These are phyloP conservation scores for Chionoecetes opilio DNA, from an alignment of 1,140 invertebrate genomes.

Conservation along the genomic window DNA sequence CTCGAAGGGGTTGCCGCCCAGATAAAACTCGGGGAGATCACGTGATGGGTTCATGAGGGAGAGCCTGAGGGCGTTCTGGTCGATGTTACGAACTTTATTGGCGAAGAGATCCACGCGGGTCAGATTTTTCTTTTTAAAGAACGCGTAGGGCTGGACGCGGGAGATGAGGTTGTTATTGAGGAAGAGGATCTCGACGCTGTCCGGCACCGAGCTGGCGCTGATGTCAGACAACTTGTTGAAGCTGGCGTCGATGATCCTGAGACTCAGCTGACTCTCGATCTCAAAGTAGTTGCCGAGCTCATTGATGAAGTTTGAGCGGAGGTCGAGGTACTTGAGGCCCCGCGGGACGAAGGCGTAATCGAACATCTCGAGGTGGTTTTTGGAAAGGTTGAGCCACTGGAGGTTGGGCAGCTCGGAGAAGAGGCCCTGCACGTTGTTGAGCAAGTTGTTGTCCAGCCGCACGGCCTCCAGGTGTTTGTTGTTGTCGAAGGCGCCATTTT, in stretches of 20 bases:
- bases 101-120: conserved; percentile 94
- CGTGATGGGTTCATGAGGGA: conserved; percentile 88
- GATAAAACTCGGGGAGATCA: conserved; percentile 94
- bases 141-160: conserved; percentile 92
- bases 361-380: conserved; percentile 94
- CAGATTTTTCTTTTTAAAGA: conserved; percentile 92
- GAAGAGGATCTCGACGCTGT: conserved; percentile 93
- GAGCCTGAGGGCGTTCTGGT: conserved; percentile 91
- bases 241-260: conserved; percentile 80
- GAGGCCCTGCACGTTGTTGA: conserved; percentile 92
- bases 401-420: conserved; percentile 94
- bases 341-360: conserved; percentile 96
- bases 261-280: conserved; percentile 77
- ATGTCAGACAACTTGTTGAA: conserved; percentile 87
- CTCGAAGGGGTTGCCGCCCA: conserved; percentile 94
- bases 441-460: conserved; percentile 93
- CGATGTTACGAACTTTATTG: conserved; percentile 92
- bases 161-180: conserved; percentile 95
- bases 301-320: conserved; percentile 90
- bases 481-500: conserved; percentile 92
- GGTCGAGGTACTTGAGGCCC: conserved; percentile 94
- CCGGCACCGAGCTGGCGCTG: conserved; percentile 94
- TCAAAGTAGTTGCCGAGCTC: conserved; percentile 81
- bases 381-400: conserved; percentile 96
- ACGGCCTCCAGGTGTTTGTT: conserved; percentile 94